phyloP scores from a whole-genome alignment of 2,113 vertebrate genomes.

The Dromaius novaehollandiae region DNA sequence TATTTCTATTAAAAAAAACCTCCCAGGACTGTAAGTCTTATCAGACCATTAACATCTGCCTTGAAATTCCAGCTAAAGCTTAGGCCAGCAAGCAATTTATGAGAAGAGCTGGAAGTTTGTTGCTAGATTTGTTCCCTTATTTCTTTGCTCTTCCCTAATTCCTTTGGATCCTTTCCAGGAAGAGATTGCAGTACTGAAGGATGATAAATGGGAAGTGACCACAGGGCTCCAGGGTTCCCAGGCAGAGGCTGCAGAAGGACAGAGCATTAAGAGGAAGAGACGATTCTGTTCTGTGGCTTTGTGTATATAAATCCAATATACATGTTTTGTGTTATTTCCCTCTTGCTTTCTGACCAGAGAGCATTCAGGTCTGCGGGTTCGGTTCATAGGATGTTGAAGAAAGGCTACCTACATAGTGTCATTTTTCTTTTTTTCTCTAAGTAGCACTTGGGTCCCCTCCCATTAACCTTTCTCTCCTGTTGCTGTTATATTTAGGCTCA shows the following conservation, averaged over 20 bases:
- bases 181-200: neutral
- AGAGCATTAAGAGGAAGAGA: neutral
- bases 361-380: neutral
- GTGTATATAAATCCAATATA: neutral
- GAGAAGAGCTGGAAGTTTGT: slow-evolving; percentile 13
- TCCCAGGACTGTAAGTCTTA: neutral
- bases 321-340: neutral
- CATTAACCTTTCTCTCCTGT: neutral
- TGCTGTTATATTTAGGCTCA: neutral
- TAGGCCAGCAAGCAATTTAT: slow-evolving; percentile 21
- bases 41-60: slow-evolving; percentile 44
- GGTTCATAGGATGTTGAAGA: neutral
- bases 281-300: neutral
- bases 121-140: neutral
- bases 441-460: neutral
- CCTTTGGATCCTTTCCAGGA: slow-evolving; percentile 6
- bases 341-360: neutral
- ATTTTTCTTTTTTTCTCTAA: neutral
- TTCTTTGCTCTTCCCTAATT: slow-evolving; percentile 42
- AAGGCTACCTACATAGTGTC: neutral
- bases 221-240: neutral
- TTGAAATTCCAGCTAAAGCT: slow-evolving; percentile 51
- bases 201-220: neutral
- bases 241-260: neutral
- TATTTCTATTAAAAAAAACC: neutral